phyloP scores from a whole-genome alignment of 2,113 vertebrate species.

The Ranitomeya variabilis region DNA sequence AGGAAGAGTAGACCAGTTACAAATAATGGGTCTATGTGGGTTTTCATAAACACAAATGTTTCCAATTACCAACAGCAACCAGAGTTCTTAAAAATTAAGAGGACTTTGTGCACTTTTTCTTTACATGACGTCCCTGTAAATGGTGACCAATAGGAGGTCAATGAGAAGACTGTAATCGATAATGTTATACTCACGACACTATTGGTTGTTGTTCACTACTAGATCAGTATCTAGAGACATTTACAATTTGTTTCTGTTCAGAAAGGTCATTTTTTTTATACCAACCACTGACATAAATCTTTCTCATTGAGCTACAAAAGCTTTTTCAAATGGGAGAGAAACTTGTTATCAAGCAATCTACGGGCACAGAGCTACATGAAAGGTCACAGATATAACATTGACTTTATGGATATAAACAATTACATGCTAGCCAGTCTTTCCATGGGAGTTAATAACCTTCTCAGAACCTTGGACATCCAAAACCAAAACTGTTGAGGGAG shows the following conservation, averaged over 20 bases:
- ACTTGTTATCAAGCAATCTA: constrained; percentile 39
- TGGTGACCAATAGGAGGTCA: background rate
- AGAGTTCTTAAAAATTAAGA: background rate
- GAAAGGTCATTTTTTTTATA: constrained; percentile 20
- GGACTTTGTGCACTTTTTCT: no score
- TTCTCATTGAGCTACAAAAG: constrained; percentile 19
- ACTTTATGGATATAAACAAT: constrained; percentile 27
- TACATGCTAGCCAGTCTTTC: constrained; percentile 5
- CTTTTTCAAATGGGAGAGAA: background rate
- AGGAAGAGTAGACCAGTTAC: no score
- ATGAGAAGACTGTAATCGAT: background rate
- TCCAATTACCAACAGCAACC: background rate
- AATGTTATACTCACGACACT: background rate
- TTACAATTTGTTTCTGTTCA: background rate
- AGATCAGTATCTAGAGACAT: background rate
- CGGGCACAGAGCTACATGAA: constrained; percentile 16
- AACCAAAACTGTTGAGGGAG: constrained; percentile 19
- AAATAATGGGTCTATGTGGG: background rate
- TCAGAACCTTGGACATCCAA: constrained; percentile 19
- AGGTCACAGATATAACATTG: constrained; percentile 20
- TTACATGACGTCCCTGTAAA: background rate
- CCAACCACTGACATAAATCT: constrained; percentile 1
- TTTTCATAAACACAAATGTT: background rate
- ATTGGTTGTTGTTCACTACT: background rate
- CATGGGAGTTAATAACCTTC: constrained; percentile 27